Evolutionary conservation across 1,140 invertebrate species (phyloP), one percentile per base, ranked within the genome.

Genomic region (Adelges cooleyi): DNA sequence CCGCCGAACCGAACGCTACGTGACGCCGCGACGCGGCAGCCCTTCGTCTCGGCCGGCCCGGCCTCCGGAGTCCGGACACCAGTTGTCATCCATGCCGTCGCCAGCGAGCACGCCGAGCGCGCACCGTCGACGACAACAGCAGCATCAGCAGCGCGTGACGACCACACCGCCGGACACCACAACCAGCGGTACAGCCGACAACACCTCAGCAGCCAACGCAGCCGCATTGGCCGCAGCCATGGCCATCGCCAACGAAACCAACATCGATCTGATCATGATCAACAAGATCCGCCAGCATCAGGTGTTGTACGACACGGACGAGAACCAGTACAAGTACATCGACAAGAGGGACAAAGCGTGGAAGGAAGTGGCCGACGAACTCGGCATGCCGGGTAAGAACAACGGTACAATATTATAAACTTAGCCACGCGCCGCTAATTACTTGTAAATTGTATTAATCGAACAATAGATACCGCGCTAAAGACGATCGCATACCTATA

Each of bases 11-110:
- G 42, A 62, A 62, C 54, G 54, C 54, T 46, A 36, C 53, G 53
- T 56, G 53, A 56, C 54, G 40, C 54, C 54, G 23, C 17, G 23
- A 46, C 40, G 23, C 54, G 36, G 54, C 54, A 48, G 44, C 44
- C 25, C 54, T 27, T 62, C 42, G 54, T 48, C 40, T 22, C 11
- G 17, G 42, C 29, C 42, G 42, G 38, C 40, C 17, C 54, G 52
- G 15, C 52, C 10, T 3, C 6, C 36, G 6, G 6, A 38, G 36
- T 8, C 18, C 29, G 17, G 27, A 40, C 53, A 56, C 54, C 54
- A 62, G 54, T 62, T 62, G 42, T 62, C 40, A 62, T 62, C 54
- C 54, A 62, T 62, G 54, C 54, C 54, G 54, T 62, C 54, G 25
- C 54, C 54, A 62, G 54, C 25, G 10, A 62, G 42, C 54, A 62